These are phyloP conservation scores for Craniophora ligustri DNA, from an alignment of 2,888 invertebrate genomes.

Conservation along the genomic window DNA sequence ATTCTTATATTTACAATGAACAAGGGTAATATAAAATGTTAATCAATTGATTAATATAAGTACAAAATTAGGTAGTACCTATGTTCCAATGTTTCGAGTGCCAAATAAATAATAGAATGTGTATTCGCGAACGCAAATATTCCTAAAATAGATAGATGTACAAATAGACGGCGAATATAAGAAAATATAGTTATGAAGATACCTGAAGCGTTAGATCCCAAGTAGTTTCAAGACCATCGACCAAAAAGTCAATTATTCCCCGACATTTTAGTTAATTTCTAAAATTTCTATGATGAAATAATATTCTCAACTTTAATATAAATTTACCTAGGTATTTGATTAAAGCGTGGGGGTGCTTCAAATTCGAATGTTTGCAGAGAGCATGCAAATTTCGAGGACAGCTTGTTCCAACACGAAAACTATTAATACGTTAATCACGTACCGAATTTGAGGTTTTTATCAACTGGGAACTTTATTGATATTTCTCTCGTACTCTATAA, in stretches of 20 bases:
- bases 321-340: slow-evolving; percentile 27
- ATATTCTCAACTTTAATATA: slow-evolving; percentile 27
- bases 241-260: slow-evolving; percentile 8
- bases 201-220: too few species aligned
- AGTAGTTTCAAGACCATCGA: too few species aligned
- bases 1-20: slow-evolving; percentile 37
- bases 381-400: slow-evolving; percentile 36
- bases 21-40: slow-evolving; percentile 48
- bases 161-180: too few species aligned
- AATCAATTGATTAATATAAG: slow-evolving; percentile 56
- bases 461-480: background rate
- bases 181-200: background rate
- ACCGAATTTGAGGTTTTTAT: background rate
- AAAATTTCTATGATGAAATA: slow-evolving; percentile 25
- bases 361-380: slow-evolving; percentile 24
- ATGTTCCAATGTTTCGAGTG: slow-evolving; percentile 14
- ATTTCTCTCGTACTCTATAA: too few species aligned
- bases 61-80: slow-evolving; percentile 37
- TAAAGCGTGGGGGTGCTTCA: slow-evolving; percentile 16
- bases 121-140: slow-evolving; percentile 2
- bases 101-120: slow-evolving; percentile 10
- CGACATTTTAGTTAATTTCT: slow-evolving; percentile 15
- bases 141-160: too few species aligned
- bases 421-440: slow-evolving; percentile 37
- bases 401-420: slow-evolving; percentile 28